Conservation (phyloP, 1,140 invertebrate genomes). For the Diabrotica virgifera region DNA sequence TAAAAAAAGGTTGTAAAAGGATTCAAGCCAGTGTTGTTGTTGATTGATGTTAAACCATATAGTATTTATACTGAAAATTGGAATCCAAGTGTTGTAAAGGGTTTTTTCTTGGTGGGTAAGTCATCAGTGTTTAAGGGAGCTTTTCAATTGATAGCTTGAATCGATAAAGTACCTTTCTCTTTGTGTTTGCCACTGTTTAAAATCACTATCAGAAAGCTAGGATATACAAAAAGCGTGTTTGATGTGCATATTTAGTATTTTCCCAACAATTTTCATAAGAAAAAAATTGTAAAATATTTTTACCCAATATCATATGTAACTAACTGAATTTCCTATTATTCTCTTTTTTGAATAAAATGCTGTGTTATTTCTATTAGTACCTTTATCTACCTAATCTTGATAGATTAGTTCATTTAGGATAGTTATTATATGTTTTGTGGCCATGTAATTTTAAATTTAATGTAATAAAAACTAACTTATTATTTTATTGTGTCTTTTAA, state of each 20-base stretch:
- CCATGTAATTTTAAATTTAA: slow-evolving; percentile 52
- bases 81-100: too few species aligned
- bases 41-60: too few species aligned
- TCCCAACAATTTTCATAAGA: slow-evolving; percentile 19
- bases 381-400: slow-evolving; percentile 25
- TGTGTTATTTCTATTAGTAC: slow-evolving; percentile 21
- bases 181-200: slow-evolving; percentile 10
- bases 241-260: slow-evolving; percentile 32
- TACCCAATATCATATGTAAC: slow-evolving; percentile 13
- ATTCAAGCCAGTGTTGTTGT: too few species aligned
- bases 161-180: slow-evolving; percentile 6
- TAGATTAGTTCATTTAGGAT: slow-evolving; percentile 43
- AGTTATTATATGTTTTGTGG: slow-evolving; percentile 49
- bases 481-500: slow-evolving; percentile 29
- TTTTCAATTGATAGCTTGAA: slow-evolving; percentile 10
- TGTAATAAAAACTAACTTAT: slow-evolving; percentile 49
- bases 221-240: slow-evolving; percentile 29
- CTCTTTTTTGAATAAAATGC: slow-evolving; percentile 15
- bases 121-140: neutral
- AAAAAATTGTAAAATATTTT: slow-evolving; percentile 19
- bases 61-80: too few species aligned
- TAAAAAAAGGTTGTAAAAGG: too few species aligned
- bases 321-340: slow-evolving; percentile 8
- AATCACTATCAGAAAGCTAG: slow-evolving; percentile 5
- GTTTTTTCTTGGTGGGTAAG: neutral